Percentiles rank a stretch among this genome's conserved stretches.
Conservation (phyloP, 2,113 vertebrate genomes). For the Cochlearius cochlearius region DNA sequence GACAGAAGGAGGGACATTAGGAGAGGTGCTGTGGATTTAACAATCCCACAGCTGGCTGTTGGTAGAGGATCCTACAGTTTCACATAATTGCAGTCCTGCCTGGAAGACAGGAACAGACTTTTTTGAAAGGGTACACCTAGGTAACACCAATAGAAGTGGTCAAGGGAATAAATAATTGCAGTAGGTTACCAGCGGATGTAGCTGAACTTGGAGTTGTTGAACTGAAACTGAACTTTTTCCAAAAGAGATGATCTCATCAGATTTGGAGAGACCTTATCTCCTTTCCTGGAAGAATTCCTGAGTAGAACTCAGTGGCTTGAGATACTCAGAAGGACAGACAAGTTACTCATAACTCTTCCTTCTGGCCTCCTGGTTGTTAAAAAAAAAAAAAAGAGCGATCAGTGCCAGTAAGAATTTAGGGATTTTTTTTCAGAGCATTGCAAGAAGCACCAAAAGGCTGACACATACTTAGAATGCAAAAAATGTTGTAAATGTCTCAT, state of each 20-base stretch:
- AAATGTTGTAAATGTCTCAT: not conserved
- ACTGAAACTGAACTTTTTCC: not conserved
- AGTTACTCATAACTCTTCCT: not conserved
- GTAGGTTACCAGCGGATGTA: not conserved
- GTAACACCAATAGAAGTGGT: not conserved
- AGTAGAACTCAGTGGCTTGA: not conserved
- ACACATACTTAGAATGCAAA: not conserved
- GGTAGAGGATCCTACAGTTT: not conserved
- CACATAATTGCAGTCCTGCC: not conserved
- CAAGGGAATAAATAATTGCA: not conserved
- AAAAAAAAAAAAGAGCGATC: not conserved
- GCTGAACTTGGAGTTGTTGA: not conserved
- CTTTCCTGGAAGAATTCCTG: not conserved
- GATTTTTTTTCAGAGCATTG: not conserved
- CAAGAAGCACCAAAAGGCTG: not conserved
- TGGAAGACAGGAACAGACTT: not conserved
- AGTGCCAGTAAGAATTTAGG: not conserved
- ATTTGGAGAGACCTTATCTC: not conserved
- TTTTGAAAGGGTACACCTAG: not conserved
- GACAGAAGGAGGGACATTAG: not conserved
- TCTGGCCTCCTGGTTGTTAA: not conserved
- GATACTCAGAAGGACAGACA: not conserved
- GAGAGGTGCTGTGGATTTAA: not conserved
- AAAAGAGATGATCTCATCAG: not conserved
- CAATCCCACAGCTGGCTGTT: not conserved